A percentile compares a stretch with the other conserved stretches of the same genome.
Conservation (phyloP, 1,140 invertebrate genomes). For the Drosophila repleta region DNA sequence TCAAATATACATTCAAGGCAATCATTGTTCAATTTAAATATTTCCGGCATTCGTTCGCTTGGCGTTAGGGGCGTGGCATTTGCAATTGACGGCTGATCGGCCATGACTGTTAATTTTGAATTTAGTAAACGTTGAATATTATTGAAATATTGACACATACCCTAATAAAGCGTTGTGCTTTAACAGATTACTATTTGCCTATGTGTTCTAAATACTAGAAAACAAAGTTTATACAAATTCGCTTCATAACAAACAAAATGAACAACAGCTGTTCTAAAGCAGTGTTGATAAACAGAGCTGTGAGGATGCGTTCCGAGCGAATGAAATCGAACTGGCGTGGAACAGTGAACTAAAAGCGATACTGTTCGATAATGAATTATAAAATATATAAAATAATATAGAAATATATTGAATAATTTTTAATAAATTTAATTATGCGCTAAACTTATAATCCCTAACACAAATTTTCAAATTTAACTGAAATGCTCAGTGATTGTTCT, state of each 20-base stretch:
- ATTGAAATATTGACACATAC: neutral
- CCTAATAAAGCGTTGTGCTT: neutral
- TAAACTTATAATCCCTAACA: too few relatives aligned
- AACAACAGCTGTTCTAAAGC: slow-evolving; percentile 35
- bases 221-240: slow-evolving; percentile 17
- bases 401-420: too few relatives aligned
- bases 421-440: too few relatives aligned
- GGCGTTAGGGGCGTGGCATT: neutral
- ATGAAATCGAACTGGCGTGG: neutral
- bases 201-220: neutral
- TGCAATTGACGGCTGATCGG: slow-evolving; percentile 25
- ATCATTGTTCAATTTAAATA: slow-evolving; percentile 67
- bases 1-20: slow-evolving; percentile 68
- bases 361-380: too few relatives aligned
- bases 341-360: neutral
- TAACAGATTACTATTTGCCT: neutral
- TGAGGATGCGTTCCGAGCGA: neutral
- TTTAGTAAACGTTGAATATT: too few relatives aligned
- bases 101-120: slow-evolving; percentile 20
- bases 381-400: too few relatives aligned
- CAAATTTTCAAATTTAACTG: neutral
- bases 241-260: slow-evolving; percentile 49
- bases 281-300: slow-evolving; percentile 31
- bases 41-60: slow-evolving; percentile 31
- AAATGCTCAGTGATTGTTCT: neutral